These are phyloP conservation scores for Darevskia mixta DNA, from an alignment of 2,797 vertebrate species.

Conservation along the genomic window DNA sequence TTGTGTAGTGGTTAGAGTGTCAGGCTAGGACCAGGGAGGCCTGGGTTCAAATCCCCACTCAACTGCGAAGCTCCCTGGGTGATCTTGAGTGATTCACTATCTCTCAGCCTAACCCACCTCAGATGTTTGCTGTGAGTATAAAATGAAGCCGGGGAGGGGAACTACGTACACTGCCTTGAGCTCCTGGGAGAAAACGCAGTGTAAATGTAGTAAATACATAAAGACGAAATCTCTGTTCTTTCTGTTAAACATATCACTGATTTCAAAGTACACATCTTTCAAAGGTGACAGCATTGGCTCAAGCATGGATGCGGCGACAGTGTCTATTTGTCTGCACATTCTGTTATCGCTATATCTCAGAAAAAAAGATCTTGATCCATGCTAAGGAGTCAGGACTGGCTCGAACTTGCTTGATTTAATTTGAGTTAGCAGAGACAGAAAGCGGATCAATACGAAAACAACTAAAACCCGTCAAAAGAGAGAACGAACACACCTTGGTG, in stretches of 20 bases:
- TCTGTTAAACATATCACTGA: not conserved
- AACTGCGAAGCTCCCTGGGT: too few species aligned
- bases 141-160: too few species aligned
- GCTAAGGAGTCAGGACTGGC: not conserved
- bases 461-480: not conserved
- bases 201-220: too few species aligned
- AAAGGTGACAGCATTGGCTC: not conserved
- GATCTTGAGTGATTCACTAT: too few species aligned
- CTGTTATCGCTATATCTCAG: slow-evolving; percentile 1
- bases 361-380: not conserved
- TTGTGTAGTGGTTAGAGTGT: too few species aligned
- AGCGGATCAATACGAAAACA: not conserved
- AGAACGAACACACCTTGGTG: not conserved
- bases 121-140: too few species aligned
- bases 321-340: slow-evolving; percentile 1
- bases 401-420: slow-evolving; percentile 31
- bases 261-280: slow-evolving; percentile 24
- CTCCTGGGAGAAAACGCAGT: too few species aligned
- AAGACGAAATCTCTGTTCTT: not conserved
- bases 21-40: too few species aligned
- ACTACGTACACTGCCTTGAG: too few species aligned
- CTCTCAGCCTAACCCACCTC: too few species aligned
- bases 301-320: not conserved
- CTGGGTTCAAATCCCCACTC: not conserved
- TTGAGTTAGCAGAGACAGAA: slow-evolving; percentile 47